Conservation (phyloP, 2,113 vertebrate genomes). For the Rhinolophus sinicus region DNA sequence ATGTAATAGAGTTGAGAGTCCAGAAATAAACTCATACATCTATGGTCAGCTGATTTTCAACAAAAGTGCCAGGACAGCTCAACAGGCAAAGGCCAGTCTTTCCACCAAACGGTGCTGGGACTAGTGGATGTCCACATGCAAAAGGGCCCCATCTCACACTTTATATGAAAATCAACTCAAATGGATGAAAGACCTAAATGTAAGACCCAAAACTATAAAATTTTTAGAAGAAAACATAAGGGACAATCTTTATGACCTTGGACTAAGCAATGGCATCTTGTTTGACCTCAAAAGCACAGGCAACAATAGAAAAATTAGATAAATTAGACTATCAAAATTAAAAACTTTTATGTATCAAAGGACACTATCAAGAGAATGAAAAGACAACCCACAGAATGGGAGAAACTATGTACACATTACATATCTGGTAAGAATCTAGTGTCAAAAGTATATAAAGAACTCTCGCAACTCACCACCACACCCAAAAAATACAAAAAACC, state of each 20-base stretch:
- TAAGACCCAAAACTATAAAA: not conserved
- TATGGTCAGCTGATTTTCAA: not conserved
- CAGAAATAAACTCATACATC: not conserved
- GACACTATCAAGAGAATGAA: not conserved
- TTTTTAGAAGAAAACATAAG: not conserved
- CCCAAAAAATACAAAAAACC: not conserved
- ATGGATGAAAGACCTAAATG: not conserved
- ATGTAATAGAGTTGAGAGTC: not conserved
- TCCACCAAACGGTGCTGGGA: not conserved
- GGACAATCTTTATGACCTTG: not conserved
- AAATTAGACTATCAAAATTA: not conserved
- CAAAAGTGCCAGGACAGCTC: not conserved
- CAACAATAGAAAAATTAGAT: not conserved
- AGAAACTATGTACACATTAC: not conserved
- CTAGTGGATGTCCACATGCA: not conserved
- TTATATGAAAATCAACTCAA: not conserved
- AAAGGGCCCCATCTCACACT: not conserved
- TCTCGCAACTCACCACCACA: not conserved
- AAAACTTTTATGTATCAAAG: not conserved
- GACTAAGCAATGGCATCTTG: not conserved
- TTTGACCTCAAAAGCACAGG: not conserved
- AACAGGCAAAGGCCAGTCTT: not conserved
- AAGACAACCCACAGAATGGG: not conserved
- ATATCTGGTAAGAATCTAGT: not conserved
- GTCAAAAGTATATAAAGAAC: not conserved